Percentiles rank a stretch among this genome's conserved stretches.
phyloP scores from a whole-genome alignment of 2,113 vertebrate genomes.

The Benitochromis conjunctus region DNA sequence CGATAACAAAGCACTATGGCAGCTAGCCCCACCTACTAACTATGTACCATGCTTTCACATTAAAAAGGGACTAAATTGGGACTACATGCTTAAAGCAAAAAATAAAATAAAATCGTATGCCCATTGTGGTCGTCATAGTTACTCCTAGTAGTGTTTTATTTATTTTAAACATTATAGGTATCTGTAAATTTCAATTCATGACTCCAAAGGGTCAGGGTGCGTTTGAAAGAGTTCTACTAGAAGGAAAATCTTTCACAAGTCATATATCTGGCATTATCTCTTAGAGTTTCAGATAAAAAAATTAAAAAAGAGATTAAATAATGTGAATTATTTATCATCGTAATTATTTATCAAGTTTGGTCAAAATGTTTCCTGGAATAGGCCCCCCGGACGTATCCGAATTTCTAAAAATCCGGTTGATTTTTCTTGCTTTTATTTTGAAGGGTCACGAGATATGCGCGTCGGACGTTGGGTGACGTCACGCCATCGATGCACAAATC shows the following conservation, averaged over 20 bases:
- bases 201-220: not conserved
- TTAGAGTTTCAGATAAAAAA: not conserved
- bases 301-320: not conserved
- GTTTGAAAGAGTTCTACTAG: not conserved
- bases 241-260: not conserved
- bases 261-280: not conserved
- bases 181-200: not conserved
- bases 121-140: not conserved
- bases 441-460: not conserved
- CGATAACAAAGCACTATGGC: no score
- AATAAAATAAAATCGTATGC: not conserved
- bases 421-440: not conserved
- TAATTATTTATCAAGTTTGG: not conserved
- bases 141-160: not conserved
- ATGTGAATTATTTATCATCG: not conserved
- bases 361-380: not conserved
- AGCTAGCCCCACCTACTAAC: no score
- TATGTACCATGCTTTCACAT: no score
- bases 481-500: not conserved
- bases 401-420: not conserved
- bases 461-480: not conserved
- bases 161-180: not conserved
- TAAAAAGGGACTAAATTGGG: no score
- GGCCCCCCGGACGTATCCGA: not conserved
- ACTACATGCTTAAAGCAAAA: not conserved